Evolutionary conservation across 1,140 invertebrate genomes (phyloP).

Genomic region (Cydia strobilella): DNA sequence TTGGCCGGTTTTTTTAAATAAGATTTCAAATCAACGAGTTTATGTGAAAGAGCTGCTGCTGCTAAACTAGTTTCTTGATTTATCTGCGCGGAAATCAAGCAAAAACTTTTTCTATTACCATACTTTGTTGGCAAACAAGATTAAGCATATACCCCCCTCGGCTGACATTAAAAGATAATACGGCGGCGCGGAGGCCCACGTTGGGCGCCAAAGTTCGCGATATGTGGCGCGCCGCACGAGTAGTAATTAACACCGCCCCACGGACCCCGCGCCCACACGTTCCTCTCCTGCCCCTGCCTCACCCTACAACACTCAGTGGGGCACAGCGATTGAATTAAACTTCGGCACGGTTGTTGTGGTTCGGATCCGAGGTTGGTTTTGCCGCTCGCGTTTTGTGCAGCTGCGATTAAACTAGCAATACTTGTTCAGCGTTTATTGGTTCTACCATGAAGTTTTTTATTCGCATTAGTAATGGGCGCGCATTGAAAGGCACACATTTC

Average conservation of each 20-base stretch:
- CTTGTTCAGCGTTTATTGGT: conserved; percentile 72
- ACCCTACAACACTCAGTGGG: conserved; percentile 50
- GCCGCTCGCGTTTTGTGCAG: conserved; percentile 70
- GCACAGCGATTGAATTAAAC: conserved; percentile 75
- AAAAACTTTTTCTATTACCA: conserved; percentile 46
- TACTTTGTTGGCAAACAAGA: conserved; percentile 44
- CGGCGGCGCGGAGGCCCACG: conserved; percentile 47
- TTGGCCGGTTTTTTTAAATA: no score
- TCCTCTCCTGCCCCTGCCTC: conserved; percentile 35
- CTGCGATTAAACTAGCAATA: conserved; percentile 75
- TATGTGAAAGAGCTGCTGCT: neutral
- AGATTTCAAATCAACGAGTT: neutral
- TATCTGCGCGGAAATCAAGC: conserved; percentile 37
- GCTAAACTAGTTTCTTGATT: conserved; percentile 43
- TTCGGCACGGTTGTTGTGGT: conserved; percentile 74
- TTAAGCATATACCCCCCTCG: conserved; percentile 44
- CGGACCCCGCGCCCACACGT: conserved; percentile 39
- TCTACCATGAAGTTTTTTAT: conserved; percentile 55
- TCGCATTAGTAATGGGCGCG: neutral
- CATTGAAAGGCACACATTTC: neutral
- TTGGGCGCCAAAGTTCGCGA: conserved; percentile 70
- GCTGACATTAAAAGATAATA: conserved; percentile 64
- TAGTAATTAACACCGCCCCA: conserved; percentile 74
- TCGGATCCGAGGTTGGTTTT: conserved; percentile 70
- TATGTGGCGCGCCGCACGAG: conserved; percentile 70